Evolutionary conservation across 2,888 invertebrate species (phyloP).

Genomic region (Panopea generosa): DNA sequence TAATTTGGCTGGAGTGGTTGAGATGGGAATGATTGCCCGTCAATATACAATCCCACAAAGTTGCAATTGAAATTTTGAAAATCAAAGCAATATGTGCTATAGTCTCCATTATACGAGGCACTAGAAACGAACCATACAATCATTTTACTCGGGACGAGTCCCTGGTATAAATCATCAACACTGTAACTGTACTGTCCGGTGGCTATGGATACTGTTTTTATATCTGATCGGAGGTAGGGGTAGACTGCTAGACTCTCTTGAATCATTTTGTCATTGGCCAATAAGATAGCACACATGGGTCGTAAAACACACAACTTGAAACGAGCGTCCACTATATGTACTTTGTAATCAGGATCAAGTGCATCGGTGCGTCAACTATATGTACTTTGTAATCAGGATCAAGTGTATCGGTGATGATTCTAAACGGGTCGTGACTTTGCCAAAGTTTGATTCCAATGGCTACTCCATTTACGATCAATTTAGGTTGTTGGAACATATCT

Average conservation of each 20-base stretch:
- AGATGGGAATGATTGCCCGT: constrained; percentile 44
- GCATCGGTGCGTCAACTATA: constrained; percentile 35
- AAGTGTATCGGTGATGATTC: constrained; percentile 28
- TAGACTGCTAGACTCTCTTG: constrained; percentile 36
- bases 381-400: constrained; percentile 24
- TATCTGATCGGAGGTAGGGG: constrained; percentile 34
- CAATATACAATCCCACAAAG: constrained; percentile 35
- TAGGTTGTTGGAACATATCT: constrained; percentile 44
- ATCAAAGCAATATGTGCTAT: constrained; percentile 41
- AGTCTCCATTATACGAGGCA: constrained; percentile 36
- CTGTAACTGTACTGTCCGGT: constrained; percentile 41
- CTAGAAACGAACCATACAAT: constrained; percentile 37
- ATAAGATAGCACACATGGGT: constrained; percentile 23
- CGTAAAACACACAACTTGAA: constrained; percentile 51
- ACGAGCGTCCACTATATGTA: constrained; percentile 41
- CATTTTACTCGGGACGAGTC: constrained; percentile 30
- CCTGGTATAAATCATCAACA: constrained; percentile 37
- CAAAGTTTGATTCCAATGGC: constrained; percentile 44
- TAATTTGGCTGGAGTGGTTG: constrained; percentile 56
- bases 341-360: constrained; percentile 8
- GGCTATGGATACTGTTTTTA: constrained; percentile 52
- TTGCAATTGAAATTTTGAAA: constrained; percentile 45
- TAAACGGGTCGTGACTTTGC: constrained; percentile 34
- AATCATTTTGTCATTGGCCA: constrained; percentile 40
- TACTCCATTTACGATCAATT: constrained; percentile 45